Percentiles rank a stretch among this genome's conserved stretches.
Conservation (phyloP, 2,888 invertebrate genomes). For the Stenotaenia linearis region DNA sequence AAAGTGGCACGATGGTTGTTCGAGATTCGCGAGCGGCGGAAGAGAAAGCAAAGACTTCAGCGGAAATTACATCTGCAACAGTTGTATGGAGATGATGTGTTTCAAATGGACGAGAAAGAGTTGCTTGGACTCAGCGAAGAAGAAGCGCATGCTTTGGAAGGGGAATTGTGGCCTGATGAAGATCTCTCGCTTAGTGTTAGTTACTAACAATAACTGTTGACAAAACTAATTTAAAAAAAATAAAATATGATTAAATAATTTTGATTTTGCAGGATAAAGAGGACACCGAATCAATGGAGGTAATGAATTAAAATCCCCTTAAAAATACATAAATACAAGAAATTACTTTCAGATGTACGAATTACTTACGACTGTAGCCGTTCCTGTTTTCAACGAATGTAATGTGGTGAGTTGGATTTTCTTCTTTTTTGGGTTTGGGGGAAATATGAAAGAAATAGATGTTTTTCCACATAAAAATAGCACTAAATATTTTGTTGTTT, state of each 20-base stretch:
- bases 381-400: conserved; percentile 81
- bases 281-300: not conserved
- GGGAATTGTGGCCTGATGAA: not conserved
- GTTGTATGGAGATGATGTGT: not conserved
- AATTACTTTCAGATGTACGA: conserved; percentile 43
- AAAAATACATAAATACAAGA: no score
- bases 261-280: not conserved
- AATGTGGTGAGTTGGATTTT: conserved; percentile 19
- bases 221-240: no score
- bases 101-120: not conserved
- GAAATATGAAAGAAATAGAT: not conserved
- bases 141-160: not conserved
- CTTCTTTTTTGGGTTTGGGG: not conserved
- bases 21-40: conserved; percentile 73
- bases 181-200: not conserved
- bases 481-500: conserved; percentile 21
- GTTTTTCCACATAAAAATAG: not conserved
- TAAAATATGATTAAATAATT: not conserved
- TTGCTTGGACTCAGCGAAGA: not conserved
- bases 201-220: not conserved
- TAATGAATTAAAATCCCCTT: no score
- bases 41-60: conserved; percentile 61
- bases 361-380: conserved; percentile 86
- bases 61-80: conserved; percentile 9
- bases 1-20: conserved; percentile 86